These are phyloP conservation scores for Shinisaurus crocodilurus DNA, from an alignment of 2,113 vertebrate genomes.

Conservation along the genomic window DNA sequence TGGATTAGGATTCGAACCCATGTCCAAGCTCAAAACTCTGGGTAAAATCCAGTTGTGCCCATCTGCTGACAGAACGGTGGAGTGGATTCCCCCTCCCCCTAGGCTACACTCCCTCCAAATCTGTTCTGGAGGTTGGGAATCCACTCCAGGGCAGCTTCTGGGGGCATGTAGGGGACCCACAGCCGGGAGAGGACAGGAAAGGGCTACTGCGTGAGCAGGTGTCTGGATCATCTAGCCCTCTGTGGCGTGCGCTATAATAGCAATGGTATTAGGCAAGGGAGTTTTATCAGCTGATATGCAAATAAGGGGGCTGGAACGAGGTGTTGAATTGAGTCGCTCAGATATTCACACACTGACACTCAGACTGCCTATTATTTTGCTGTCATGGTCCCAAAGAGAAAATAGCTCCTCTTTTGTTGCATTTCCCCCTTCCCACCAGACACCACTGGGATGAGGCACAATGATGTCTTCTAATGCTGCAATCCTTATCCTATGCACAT, in stretches of 20 bases:
- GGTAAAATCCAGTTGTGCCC: not conserved
- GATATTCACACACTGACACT: not conserved
- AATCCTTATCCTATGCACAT: not conserved
- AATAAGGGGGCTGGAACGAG: not conserved
- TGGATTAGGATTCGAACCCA: not conserved
- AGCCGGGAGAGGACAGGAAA: not conserved
- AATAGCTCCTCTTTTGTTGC: too few relatives aligned
- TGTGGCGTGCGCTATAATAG: not conserved
- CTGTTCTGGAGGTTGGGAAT: not conserved
- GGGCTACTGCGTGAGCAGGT: not conserved
- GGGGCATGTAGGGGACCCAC: not conserved
- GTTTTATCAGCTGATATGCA: not conserved
- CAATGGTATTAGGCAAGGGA: not conserved
- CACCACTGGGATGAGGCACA: not conserved
- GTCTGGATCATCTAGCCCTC: not conserved
- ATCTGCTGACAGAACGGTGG: not conserved
- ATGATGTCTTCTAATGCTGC: not conserved
- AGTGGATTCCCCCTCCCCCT: not conserved
- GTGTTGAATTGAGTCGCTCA: not conserved
- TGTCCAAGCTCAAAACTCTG: not conserved
- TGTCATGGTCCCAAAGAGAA: not conserved
- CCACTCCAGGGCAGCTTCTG: not conserved
- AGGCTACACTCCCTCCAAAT: not conserved
- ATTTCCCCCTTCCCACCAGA: not conserved
- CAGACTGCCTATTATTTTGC: not conserved